Evolutionary conservation across 2,888 invertebrate genomes (phyloP), one percentile per base, ranked within the genome.

Genomic region (Drosophila cognata): DNA sequence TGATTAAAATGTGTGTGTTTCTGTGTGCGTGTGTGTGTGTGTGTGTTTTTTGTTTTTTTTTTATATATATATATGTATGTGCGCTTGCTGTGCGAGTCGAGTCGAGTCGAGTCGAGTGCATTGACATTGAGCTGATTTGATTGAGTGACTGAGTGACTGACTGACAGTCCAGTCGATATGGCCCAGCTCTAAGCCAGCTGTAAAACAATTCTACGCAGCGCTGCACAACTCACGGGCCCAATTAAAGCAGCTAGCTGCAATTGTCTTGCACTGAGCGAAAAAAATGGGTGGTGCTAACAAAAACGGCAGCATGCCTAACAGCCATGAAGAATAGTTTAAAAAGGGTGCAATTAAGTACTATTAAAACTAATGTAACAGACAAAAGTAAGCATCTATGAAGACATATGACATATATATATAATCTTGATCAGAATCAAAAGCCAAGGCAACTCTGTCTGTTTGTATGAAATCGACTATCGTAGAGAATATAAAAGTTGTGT

Each of bases 1-100:
- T 91, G 91, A 91, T 91, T 91, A 91, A 88, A 91, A 91, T 91
- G 89, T 89, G 46, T 41, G 41, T n/a, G 41, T 5, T 2, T 41
- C n/a, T n/a, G 41, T 5, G 38, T 41, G 38, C n/a, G n/a, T 41
- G 11, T 41, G n/a, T n/a, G 4, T n/a, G 4, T n/a, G 41, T n/a
- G n/a, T 7, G 36, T 36, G 10, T 13, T 11, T 80, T 78, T 63
- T 36, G 25, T 21, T 43, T 53, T 52, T 25, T 36, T 67, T 16
- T 7, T 21, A 21, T 21, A 33, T 25, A 36, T 35, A 35, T 21
- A 33, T 35, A 28, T 36, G 25, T 21, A 33, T 35, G 18, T 36
- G 25, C 25, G 21, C 10, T 53, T 21, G 50, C 58, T 41, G 21
- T 33, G 62, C 36, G 33, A 53, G 52, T 31, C 58, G 46, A n/a